Conservation (phyloP, 92 coral and sea anemone species). For the Pocillopora grandis region DNA sequence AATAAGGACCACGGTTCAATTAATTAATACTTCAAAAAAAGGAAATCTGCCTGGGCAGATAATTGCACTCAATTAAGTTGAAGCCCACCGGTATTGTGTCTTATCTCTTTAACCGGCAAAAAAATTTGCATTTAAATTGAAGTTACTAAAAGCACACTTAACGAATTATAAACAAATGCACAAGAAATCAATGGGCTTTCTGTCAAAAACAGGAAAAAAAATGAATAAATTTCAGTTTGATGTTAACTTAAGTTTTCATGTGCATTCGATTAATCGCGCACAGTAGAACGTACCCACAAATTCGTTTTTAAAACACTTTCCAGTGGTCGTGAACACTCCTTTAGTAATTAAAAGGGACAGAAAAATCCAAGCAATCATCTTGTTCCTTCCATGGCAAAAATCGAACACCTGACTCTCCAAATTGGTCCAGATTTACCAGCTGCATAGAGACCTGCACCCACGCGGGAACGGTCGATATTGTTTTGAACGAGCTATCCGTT, state of each 20-base stretch:
- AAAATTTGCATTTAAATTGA: neutral
- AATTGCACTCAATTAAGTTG: no score
- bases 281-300: constrained; percentile 2
- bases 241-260: neutral
- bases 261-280: neutral
- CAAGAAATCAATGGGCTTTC: neutral
- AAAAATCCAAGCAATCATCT: constrained; percentile 24
- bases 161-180: neutral
- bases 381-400: constrained; percentile 10
- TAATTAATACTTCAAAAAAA: no score
- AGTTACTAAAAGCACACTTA: neutral
- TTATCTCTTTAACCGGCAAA: no score
- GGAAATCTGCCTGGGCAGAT: no score
- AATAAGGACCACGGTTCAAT: no score
- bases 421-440: constrained; percentile 10
- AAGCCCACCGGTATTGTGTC: no score
- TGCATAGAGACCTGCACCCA: neutral
- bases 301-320: constrained; percentile 22
- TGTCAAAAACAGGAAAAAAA: constrained; percentile 2
- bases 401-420: neutral
- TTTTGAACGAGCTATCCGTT: neutral
- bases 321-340: constrained; percentile 20
- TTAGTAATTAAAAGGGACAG: neutral
- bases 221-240: neutral
- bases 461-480: constrained; percentile 7